Evolutionary conservation across 2,888 invertebrate genomes (phyloP).

Genomic region (Euzophera pinguis): DNA sequence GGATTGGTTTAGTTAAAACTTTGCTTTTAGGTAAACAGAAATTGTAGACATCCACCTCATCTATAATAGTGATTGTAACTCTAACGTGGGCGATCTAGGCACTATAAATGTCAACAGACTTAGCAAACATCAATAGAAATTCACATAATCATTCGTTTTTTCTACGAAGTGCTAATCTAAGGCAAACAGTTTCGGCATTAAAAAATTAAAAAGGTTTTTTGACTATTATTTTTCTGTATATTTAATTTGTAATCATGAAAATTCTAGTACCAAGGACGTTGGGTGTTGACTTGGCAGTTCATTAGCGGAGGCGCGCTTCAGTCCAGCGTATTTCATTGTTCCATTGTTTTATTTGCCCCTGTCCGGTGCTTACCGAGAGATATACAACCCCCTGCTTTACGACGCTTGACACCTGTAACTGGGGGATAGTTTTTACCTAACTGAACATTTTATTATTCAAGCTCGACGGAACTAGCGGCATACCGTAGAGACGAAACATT

Average conservation of each 20-base stretch:
- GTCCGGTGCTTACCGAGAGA: conserved; percentile 51
- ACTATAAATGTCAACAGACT: conserved; percentile 18
- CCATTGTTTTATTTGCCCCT: conserved; percentile 56
- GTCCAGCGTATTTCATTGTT: conserved; percentile 58
- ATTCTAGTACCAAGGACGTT: conserved; percentile 42
- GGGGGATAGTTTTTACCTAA: conserved; percentile 26
- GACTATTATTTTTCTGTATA: conserved; percentile 11
- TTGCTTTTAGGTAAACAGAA: background rate
- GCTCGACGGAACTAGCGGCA: conserved; percentile 24
- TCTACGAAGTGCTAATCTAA: conserved; percentile 11
- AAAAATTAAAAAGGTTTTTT: background rate
- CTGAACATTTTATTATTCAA: conserved; percentile 20
- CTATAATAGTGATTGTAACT: conserved; percentile 11
- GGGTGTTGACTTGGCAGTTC: conserved; percentile 41
- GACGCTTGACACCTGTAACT: conserved; percentile 41
- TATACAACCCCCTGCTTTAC: conserved; percentile 40
- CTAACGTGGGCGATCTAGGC: conserved; percentile 15
- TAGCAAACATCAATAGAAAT: conserved; percentile 11
- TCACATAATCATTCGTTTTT: conserved; percentile 6
- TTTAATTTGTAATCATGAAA: conserved; percentile 25
- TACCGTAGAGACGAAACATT: conserved; percentile 56
- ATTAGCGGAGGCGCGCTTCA: conserved; percentile 55
- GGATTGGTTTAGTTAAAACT: conserved; percentile 1
- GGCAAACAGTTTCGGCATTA: conserved; percentile 11
- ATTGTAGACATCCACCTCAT: background rate